phyloP scores from a whole-genome alignment of 2,797 vertebrate species.

The Urocyon cinereoargenteus region DNA sequence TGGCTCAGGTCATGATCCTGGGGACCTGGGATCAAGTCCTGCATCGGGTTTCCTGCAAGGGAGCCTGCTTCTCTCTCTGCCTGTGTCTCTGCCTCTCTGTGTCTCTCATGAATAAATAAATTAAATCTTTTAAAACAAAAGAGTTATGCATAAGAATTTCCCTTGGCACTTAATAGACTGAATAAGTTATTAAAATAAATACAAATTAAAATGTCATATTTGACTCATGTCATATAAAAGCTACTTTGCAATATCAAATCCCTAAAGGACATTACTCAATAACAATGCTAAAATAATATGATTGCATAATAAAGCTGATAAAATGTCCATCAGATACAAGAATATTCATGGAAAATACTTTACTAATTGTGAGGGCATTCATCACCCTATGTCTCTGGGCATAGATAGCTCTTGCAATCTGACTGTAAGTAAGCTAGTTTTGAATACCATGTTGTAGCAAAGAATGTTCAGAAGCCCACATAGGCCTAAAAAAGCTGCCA shows the following conservation, averaged over 20 bases:
- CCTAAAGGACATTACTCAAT: not conserved
- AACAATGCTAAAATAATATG: not conserved
- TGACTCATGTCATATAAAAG: conserved; percentile 16
- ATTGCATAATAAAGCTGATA: not conserved
- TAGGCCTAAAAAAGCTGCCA: not conserved
- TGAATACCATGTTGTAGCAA: not conserved
- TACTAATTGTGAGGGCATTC: not conserved
- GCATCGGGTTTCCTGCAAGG: too few species aligned
- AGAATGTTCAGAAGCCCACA: not conserved
- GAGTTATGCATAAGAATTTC: conserved; percentile 9
- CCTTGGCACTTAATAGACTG: not conserved
- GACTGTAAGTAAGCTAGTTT: not conserved
- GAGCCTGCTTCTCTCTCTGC: too few species aligned
- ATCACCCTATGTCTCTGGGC: not conserved
- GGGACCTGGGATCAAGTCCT: too few species aligned
- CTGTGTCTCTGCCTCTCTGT: too few species aligned
- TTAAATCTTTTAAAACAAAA: not conserved
- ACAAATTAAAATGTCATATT: conserved; percentile 44
- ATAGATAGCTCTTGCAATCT: not conserved
- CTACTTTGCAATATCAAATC: not conserved
- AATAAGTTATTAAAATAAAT: conserved; percentile 55
- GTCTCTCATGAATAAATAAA: too few species aligned
- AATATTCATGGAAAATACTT: not conserved
- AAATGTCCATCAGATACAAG: not conserved
- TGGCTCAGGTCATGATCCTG: too few species aligned